Percentiles rank a stretch among this genome's conserved stretches.
Evolutionary conservation across 92 coral and sea anemone genomes (phyloP).

Genomic region (Metridium senile): DNA sequence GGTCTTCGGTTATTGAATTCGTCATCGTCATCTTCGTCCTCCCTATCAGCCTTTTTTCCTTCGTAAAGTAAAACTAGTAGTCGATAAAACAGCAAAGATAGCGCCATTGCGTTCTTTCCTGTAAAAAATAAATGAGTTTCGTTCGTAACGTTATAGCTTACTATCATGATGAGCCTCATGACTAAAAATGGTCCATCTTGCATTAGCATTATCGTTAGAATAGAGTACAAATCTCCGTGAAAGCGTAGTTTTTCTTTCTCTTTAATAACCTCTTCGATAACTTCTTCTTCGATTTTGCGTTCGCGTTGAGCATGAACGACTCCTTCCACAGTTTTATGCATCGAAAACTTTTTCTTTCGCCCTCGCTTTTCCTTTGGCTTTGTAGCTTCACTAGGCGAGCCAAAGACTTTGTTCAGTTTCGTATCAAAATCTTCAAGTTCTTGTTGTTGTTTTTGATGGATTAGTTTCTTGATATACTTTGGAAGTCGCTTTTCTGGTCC

Average conservation of each 20-base stretch:
- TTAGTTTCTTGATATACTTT: slow-evolving; percentile 73
- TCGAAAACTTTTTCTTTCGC: slow-evolving; percentile 55
- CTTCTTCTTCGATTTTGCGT: slow-evolving; percentile 72
- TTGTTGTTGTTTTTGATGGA: slow-evolving; percentile 56
- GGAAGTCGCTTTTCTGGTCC: slow-evolving; percentile 55
- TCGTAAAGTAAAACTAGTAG: slow-evolving; percentile 68
- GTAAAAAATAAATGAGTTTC: slow-evolving; percentile 91
- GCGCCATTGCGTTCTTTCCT: slow-evolving; percentile 93
- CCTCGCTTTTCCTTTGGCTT: slow-evolving; percentile 34
- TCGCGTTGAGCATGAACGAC: slow-evolving; percentile 82
- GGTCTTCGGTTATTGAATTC: slow-evolving; percentile 15
- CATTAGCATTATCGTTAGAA: slow-evolving; percentile 88
- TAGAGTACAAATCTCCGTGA: slow-evolving; percentile 95
- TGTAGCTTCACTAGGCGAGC: slow-evolving; percentile 22
- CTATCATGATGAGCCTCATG: slow-evolving; percentile 76
- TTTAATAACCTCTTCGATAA: slow-evolving; percentile 74
- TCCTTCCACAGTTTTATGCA: slow-evolving; percentile 74
- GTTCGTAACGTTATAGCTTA: slow-evolving; percentile 64
- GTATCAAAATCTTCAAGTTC: slow-evolving; percentile 49
- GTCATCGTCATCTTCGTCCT: slow-evolving; percentile 44
- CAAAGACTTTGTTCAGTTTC: slow-evolving; percentile 45
- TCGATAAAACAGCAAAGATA: slow-evolving; percentile 79
- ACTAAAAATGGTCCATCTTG: slow-evolving; percentile 96
- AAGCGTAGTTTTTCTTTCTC: slow-evolving; percentile 75
- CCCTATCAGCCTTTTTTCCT: slow-evolving; percentile 62